phyloP scores from a whole-genome alignment of 2,888 invertebrate genomes.

The Rhopalosiphum nymphaeae region DNA sequence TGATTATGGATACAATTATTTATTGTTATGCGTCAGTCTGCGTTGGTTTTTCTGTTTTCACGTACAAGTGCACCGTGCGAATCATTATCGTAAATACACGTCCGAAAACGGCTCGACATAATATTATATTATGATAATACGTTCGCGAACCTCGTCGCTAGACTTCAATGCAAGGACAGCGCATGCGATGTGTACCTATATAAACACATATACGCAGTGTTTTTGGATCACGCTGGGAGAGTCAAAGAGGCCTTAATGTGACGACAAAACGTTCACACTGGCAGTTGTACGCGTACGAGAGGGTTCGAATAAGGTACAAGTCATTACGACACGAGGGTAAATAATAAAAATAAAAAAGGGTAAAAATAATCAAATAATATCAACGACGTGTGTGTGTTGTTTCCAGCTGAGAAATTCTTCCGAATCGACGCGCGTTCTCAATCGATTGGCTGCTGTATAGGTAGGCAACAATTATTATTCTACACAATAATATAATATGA shows the following conservation, averaged over 20 bases:
- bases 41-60: background rate
- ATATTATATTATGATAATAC: background rate
- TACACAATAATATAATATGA: background rate
- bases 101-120: background rate
- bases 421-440: constrained; percentile 58
- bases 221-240: constrained; percentile 34
- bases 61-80: background rate
- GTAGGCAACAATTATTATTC: background rate
- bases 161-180: background rate
- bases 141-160: background rate
- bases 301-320: constrained; percentile 44
- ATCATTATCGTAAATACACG: background rate
- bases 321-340: constrained; percentile 55
- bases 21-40: background rate
- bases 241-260: constrained; percentile 40
- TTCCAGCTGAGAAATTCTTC: constrained; percentile 60
- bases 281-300: background rate
- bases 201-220: too few species aligned
- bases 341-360: constrained; percentile 55
- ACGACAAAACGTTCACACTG: constrained; percentile 51
- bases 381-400: constrained; percentile 42
- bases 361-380: constrained; percentile 58
- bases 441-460: constrained; percentile 28
- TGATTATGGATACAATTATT: constrained; percentile 4
- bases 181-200: background rate